Percentiles rank a stretch among this genome's conserved stretches.
These are phyloP conservation scores for Enoplosus armatus DNA, from an alignment of 2,797 vertebrate species.

Conservation along the genomic window DNA sequence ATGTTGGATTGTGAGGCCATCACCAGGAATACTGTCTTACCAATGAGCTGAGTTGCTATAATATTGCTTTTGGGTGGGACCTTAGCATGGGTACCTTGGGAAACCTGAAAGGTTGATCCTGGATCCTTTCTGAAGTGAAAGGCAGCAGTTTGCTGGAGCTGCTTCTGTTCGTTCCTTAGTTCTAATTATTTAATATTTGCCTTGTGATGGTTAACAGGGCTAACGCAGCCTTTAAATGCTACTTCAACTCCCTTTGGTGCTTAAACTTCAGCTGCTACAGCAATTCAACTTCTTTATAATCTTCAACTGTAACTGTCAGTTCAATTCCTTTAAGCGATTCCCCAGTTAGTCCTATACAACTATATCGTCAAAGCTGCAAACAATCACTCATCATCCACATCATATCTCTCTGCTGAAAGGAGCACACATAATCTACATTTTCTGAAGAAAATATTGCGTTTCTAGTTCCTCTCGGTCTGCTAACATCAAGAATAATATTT, in stretches of 20 bases:
- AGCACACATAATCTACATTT: neutral
- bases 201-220: neutral
- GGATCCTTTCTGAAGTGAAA: too few relatives aligned
- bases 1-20: too few relatives aligned
- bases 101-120: neutral
- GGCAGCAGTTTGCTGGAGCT: neutral
- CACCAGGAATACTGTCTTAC: neutral
- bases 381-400: neutral
- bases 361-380: neutral
- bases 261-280: neutral
- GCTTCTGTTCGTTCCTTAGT: neutral
- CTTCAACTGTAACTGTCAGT: neutral
- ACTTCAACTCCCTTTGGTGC: neutral
- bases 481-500: constrained; percentile 2
- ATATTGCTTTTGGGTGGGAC: neutral
- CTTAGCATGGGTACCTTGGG: neutral
- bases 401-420: neutral
- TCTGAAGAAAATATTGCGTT: neutral
- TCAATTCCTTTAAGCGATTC: neutral
- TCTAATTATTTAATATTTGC: neutral
- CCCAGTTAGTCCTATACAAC: neutral
- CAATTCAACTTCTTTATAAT: neutral
- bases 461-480: neutral
- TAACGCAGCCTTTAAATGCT: neutral
- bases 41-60: too few relatives aligned